A percentile compares a stretch with the other conserved stretches of the same genome.
phyloP scores from a whole-genome alignment of 2,888 invertebrate species.

The Mycalesis mineus region DNA sequence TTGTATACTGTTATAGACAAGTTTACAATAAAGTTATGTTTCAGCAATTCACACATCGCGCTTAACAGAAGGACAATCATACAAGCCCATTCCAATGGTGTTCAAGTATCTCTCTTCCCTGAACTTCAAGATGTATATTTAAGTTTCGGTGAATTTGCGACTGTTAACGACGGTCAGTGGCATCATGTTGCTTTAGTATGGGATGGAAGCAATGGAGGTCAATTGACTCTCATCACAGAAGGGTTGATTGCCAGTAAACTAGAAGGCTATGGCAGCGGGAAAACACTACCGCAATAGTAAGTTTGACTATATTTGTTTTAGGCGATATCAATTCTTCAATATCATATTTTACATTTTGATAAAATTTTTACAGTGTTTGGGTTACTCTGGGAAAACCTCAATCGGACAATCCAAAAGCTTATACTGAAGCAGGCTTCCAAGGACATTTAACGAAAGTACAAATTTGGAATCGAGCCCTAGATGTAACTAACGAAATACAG shows the following conservation, averaged over 20 bases:
- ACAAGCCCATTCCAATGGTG: conserved; percentile 95
- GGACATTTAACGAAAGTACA: conserved; percentile 96
- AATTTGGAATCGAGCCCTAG: conserved; percentile 94
- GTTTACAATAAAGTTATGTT: conserved; percentile 31
- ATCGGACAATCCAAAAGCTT: conserved; percentile 87
- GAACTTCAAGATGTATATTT: conserved; percentile 93
- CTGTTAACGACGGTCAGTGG: conserved; percentile 97
- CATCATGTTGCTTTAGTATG: conserved; percentile 97
- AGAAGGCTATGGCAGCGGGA: conserved; percentile 91
- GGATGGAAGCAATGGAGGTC: conserved; percentile 91
- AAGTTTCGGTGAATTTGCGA: conserved; percentile 93
- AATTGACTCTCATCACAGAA: conserved; percentile 94
- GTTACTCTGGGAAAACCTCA: conserved; percentile 94
- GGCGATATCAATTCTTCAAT: too few species aligned
- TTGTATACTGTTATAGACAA: not conserved
- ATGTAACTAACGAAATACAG: conserved; percentile 94
- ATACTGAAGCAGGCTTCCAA: conserved; percentile 95
- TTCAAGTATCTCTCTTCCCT: conserved; percentile 92
- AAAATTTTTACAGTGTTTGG: conserved; percentile 84
- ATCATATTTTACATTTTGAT: not conserved
- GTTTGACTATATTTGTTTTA: conserved; percentile 38
- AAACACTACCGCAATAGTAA: conserved; percentile 89
- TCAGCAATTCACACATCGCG: conserved; percentile 87
- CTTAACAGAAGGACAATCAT: conserved; percentile 88
- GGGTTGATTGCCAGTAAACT: conserved; percentile 95